Conservation (phyloP, 2,113 vertebrate genomes). For the Nematolebias whitei region DNA sequence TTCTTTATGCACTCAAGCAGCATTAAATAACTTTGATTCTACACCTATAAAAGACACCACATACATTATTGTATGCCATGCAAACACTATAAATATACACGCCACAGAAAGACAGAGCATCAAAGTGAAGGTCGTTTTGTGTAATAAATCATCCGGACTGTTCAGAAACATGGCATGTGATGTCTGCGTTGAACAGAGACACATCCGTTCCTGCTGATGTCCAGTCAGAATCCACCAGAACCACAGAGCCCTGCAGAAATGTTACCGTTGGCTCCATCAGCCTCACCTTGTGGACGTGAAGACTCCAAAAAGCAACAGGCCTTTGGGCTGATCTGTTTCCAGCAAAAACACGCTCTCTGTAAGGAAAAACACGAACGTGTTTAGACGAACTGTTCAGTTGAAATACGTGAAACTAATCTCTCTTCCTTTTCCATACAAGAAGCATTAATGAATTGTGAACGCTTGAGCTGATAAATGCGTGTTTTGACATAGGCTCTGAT, state of each 20-base stretch:
- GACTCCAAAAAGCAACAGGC: slow-evolving; percentile 91
- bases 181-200: slow-evolving; percentile 19
- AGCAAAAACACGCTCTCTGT: slow-evolving; percentile 96
- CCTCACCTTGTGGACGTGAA: slow-evolving; percentile 96
- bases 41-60: too few species aligned
- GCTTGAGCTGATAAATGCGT: slow-evolving; percentile 18
- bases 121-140: too few species aligned
- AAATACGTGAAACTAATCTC: slow-evolving; percentile 16
- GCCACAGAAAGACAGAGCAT: background rate
- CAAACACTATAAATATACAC: background rate
- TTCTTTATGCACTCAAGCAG: too few species aligned
- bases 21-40: too few species aligned
- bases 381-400: slow-evolving; percentile 5
- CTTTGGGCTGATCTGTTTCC: slow-evolving; percentile 92
- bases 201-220: slow-evolving; percentile 29
- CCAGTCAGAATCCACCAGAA: slow-evolving; percentile 34
- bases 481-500: slow-evolving; percentile 35
- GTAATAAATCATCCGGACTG: too few species aligned
- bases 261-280: slow-evolving; percentile 38
- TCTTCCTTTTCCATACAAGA: background rate
- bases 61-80: background rate
- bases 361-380: slow-evolving; percentile 55
- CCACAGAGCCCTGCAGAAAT: slow-evolving; percentile 45
- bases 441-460: slow-evolving; percentile 7
- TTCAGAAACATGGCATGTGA: slow-evolving; percentile 29